Base-by-base conservation (phyloP, 2,113 vertebrate genomes). In the Heterotis niloticus region DNA sequence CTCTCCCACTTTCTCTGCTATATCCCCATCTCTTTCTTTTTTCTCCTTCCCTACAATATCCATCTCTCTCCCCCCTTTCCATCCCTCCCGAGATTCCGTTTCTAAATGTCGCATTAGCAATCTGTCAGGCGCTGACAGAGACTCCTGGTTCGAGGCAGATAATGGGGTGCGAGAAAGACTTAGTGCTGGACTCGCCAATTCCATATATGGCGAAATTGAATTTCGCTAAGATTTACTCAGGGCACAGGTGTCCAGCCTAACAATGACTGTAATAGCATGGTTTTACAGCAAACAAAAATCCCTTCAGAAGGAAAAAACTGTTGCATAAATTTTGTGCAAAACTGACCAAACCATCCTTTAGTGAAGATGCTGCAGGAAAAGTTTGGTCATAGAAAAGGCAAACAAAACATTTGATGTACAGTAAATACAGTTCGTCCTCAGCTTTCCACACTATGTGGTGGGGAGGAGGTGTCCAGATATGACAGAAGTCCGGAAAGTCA, bases 1-100 rank as follows among this genome's bases (percentile, higher is more conserved):
- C 14, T 28, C 26, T 77, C 77, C 83, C 71, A 60, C 76, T 23
- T 57, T 78, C 80, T 80, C 79, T 66, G 82, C 79, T 73, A 56
- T 16, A 57, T 74, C 52, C 64, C 52, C 79, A 70, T 70, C 28
- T 75, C 81, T 59, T 18, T 77, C 83, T 72, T 65, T 77, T 23
- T 57, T 79, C 80, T 80, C 79, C 68, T 44, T 4, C 34, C 34
- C 34, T 44, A 44, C 7, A 44, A 44, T 44, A 44, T 44, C 34
- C 34, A 44, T 44, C 34, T 44, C 34, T 44, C 83, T 80, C 75
- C 28, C 20, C 9, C 18, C 18, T 70, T 44, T n/a, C 26, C 17
- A 23, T 65, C 65, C 76, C 54, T 82, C 73, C 62, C 78, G 66
- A 3, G 26, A 29, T 62, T 67, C 76, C 57, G 64, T 78, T 79